phyloP scores from a whole-genome alignment of 64 coral and sea anemone genomes.

The Cladopsammia gracilis region DNA sequence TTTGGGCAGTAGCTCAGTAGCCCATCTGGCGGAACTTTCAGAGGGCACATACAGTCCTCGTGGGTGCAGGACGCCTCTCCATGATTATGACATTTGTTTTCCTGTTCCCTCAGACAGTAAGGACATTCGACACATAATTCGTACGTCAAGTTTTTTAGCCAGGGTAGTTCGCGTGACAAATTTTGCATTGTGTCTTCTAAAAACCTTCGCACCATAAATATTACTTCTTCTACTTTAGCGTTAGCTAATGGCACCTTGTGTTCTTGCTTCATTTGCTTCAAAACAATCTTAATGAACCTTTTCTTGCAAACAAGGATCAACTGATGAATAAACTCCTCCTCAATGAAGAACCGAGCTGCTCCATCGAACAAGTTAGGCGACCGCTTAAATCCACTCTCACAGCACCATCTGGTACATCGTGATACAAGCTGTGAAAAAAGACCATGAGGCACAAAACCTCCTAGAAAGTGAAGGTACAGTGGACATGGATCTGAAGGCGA shows the following conservation, averaged over 20 bases:
- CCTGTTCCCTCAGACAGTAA: too few relatives aligned
- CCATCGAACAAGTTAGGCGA: not conserved
- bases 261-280: not conserved
- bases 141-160: too few relatives aligned
- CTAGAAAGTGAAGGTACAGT: too few relatives aligned
- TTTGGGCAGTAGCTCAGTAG: too few relatives aligned
- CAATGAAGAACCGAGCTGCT: not conserved
- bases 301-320: not conserved
- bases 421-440: conserved; percentile 9
- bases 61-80: too few relatives aligned
- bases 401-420: conserved; percentile 12
- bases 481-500: conserved; percentile 20
- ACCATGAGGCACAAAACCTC: conserved; percentile 54
- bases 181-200: too few relatives aligned
- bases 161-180: too few relatives aligned
- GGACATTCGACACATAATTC: too few relatives aligned
- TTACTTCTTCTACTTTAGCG: not conserved
- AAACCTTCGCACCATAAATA: not conserved
- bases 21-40: too few relatives aligned
- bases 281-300: not conserved
- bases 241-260: not conserved
- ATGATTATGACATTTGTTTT: too few relatives aligned
- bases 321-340: not conserved
- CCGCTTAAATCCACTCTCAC: not conserved
- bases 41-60: too few relatives aligned